Conservation (phyloP, 2,113 vertebrate species). For the Marcusenius ussheri region DNA sequence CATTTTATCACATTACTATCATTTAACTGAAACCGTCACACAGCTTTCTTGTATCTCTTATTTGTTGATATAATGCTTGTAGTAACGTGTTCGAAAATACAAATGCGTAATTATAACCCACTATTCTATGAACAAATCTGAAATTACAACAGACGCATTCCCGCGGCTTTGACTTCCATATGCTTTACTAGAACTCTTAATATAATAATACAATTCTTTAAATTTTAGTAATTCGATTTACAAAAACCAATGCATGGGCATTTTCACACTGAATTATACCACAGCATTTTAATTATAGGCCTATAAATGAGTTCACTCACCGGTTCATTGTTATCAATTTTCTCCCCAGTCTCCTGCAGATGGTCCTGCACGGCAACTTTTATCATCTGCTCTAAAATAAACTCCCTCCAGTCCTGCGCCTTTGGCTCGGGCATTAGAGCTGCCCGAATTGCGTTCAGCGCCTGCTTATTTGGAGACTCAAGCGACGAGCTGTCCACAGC, state of each 20-base stretch:
- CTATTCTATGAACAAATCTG: neutral
- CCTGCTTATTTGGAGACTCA: conserved; percentile 41
- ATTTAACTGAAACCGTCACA: neutral
- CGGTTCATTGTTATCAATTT: conserved; percentile 13
- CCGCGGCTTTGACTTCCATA: neutral
- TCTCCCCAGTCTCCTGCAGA: conserved; percentile 50
- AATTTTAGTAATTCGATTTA: neutral
- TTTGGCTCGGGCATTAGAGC: conserved; percentile 45
- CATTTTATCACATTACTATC: neutral
- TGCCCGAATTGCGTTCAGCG: conserved; percentile 26
- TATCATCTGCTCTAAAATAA: conserved; percentile 65
- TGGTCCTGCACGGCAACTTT: conserved; percentile 61
- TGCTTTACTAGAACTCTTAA: neutral
- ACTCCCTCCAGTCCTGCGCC: conserved; percentile 57
- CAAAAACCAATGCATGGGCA: neutral
- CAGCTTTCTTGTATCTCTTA: neutral
- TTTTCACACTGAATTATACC: neutral
- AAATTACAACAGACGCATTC: neutral
- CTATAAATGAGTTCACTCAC: neutral
- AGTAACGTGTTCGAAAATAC: neutral
- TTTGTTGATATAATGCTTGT: neutral
- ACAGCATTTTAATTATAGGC: neutral
- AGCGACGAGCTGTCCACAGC: conserved; percentile 50
- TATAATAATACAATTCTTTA: neutral
- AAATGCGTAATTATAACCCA: neutral